Evolutionary conservation across 2,888 invertebrate species (phyloP), one percentile per base, ranked within the genome.

Genomic region (Noctua comes): DNA sequence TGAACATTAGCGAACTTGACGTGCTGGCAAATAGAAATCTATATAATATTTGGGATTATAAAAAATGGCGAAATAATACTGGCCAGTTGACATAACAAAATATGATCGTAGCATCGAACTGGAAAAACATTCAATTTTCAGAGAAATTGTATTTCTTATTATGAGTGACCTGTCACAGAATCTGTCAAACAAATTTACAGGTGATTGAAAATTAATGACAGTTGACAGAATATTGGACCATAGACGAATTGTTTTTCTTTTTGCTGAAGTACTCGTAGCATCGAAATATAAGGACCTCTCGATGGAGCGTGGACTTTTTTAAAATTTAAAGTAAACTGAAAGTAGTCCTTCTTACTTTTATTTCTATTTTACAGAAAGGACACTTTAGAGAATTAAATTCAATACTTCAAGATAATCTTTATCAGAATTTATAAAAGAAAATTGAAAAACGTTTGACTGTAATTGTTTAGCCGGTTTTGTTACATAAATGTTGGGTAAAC

Each of bases 331-430:
- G n/a, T n/a, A n/a, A n/a, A n/a, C n/a, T n/a, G 1, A 51, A 64
- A 43, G 64, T 36, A 77, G 54, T 36, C 46, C 68, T 68, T 31
- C 8, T 36, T 36, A 36, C 36, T 36, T 36, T 36, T 71, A 7
- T 13, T 27, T 54, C 11, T 27, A 65, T 65, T 65, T 81, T 27
- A 40, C 16, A n/a, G 6, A 27, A 73, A 3, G 21, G 16, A 27
- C 65, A 82, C 82, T 79, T 57, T 13, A 40, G 8, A 31, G 2
- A 57, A 73, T 57, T 73, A 73, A 73, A 48, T 10, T 16, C 10
- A 65, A 80, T 31, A 65, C 16, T 21, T 80, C 27, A 65, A 40
- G 16, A 16, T 48, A 27, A 21, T 73, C 48, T 48, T 48, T 6
- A 80, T 11, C n/a, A 59, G n/a, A 73, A 59, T 81, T n/a, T 62